Evolutionary conservation across 1,140 invertebrate species (phyloP).

Genomic region (Metaphire vulgaris): DNA sequence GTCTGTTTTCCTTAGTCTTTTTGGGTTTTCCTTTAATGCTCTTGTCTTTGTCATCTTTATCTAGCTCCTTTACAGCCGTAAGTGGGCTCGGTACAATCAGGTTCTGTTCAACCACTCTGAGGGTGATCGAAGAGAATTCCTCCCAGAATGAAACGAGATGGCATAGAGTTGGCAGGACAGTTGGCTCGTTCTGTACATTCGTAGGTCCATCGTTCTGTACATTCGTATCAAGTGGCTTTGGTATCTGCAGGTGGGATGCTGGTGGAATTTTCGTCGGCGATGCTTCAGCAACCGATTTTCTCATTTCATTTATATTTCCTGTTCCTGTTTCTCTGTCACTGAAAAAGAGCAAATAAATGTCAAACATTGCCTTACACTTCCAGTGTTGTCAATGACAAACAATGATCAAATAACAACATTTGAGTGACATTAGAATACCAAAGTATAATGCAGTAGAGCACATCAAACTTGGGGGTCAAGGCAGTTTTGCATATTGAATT

Average conservation of each 20-base stretch:
- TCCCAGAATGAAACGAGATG: conserved; percentile 71
- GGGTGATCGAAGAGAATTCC: conserved; percentile 62
- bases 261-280: too few species aligned
- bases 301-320: not conserved
- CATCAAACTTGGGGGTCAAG: too few species aligned
- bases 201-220: too few species aligned
- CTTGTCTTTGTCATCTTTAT: conserved; percentile 52
- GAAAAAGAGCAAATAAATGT: too few species aligned
- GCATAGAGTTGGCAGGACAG: conserved; percentile 70
- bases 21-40: conserved; percentile 45
- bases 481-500: too few species aligned
- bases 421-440: too few species aligned
- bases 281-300: not conserved
- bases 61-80: conserved; percentile 40
- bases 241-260: too few species aligned
- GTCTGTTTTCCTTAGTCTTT: conserved; percentile 53
- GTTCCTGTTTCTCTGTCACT: not conserved
- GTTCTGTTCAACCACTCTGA: conserved; percentile 62
- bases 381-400: too few species aligned
- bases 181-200: conserved; percentile 54
- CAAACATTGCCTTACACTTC: too few species aligned
- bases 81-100: conserved; percentile 52
- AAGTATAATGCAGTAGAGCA: too few species aligned
- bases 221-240: too few species aligned
- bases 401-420: too few species aligned